A percentile compares a stretch with the other conserved stretches of the same genome.
Evolutionary conservation across 2,113 vertebrate species (phyloP).

Genomic region (Megaptera novaeangliae): DNA sequence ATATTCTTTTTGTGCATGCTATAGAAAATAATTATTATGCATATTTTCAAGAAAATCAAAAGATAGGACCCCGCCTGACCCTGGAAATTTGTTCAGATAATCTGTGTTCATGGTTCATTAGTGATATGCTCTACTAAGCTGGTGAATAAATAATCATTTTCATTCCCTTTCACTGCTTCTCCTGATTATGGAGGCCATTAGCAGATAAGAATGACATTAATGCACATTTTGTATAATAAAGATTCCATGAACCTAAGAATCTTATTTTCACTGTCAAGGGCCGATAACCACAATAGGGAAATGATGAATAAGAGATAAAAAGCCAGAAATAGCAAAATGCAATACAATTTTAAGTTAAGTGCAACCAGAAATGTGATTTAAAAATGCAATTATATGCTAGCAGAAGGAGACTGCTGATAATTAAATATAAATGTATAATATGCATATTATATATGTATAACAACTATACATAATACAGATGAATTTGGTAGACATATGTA

Average conservation of each 20-base stretch:
- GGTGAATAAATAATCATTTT: slow-evolving; percentile 58
- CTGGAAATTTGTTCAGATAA: slow-evolving; percentile 55
- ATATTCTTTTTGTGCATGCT: slow-evolving; percentile 20
- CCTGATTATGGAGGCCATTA: slow-evolving; percentile 52
- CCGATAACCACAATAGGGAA: background rate
- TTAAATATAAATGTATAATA: slow-evolving; percentile 35
- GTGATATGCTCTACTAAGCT: slow-evolving; percentile 1
- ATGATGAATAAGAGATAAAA: slow-evolving; percentile 56
- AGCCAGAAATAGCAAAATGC: slow-evolving; percentile 50
- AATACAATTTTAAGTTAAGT: slow-evolving; percentile 47
- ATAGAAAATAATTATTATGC: slow-evolving; percentile 33
- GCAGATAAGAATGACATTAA: slow-evolving; percentile 68
- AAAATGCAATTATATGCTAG: slow-evolving; percentile 27
- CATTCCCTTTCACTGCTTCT: slow-evolving; percentile 39
- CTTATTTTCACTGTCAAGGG: slow-evolving; percentile 62
- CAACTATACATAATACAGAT: background rate
- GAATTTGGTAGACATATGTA: background rate
- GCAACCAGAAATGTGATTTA: slow-evolving; percentile 9
- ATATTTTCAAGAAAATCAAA: slow-evolving; percentile 63
- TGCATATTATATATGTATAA: background rate
- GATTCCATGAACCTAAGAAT: slow-evolving; percentile 56
- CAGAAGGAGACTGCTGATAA: slow-evolving; percentile 14
- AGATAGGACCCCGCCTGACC: background rate
- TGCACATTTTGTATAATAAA: slow-evolving; percentile 63
- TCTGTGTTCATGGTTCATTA: slow-evolving; percentile 51